A percentile compares a stretch with the other conserved stretches of the same genome.
Conservation (phyloP, 1,140 invertebrate genomes). For the Coenobita brevimanus region DNA sequence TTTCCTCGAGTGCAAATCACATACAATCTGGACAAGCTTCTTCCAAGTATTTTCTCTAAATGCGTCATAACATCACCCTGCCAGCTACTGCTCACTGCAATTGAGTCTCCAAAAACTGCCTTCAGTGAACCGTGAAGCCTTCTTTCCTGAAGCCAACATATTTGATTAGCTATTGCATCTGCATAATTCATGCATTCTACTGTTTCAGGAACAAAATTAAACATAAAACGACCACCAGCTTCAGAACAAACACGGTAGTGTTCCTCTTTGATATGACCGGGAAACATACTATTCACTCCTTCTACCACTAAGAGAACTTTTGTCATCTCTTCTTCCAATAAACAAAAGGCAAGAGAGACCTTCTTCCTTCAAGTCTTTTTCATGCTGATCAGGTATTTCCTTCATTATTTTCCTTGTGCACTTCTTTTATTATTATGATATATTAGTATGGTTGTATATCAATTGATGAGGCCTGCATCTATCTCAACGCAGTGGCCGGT, state of each 20-base stretch:
- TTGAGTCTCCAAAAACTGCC: no score
- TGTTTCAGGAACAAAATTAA: background rate
- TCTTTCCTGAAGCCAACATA: background rate
- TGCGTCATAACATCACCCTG: no score
- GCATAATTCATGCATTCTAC: slow-evolving; percentile 16
- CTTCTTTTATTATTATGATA: slow-evolving; percentile 37
- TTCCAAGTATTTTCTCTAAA: no score
- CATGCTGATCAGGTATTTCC: background rate
- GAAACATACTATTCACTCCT: slow-evolving; percentile 2
- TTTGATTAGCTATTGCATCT: slow-evolving; percentile 14
- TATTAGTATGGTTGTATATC: slow-evolving; percentile 14
- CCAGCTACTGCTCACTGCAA: no score
- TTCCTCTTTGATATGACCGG: slow-evolving; percentile 28
- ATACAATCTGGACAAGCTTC: background rate
- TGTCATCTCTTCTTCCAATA: background rate
- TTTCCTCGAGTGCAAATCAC: slow-evolving; percentile 13
- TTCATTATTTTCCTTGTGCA: background rate
- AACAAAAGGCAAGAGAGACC: slow-evolving; percentile 15
- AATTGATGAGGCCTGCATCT: slow-evolving; percentile 22
- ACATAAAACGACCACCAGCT: background rate
- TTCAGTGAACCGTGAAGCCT: no score
- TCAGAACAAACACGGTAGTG: slow-evolving; percentile 25
- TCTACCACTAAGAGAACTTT: slow-evolving; percentile 8
- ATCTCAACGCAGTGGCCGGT: background rate
- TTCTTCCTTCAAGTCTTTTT: slow-evolving; percentile 11